Evolutionary conservation across 1,140 invertebrate genomes (phyloP), one percentile per base, ranked within the genome.

Genomic region (Diorhabda carinulata): DNA sequence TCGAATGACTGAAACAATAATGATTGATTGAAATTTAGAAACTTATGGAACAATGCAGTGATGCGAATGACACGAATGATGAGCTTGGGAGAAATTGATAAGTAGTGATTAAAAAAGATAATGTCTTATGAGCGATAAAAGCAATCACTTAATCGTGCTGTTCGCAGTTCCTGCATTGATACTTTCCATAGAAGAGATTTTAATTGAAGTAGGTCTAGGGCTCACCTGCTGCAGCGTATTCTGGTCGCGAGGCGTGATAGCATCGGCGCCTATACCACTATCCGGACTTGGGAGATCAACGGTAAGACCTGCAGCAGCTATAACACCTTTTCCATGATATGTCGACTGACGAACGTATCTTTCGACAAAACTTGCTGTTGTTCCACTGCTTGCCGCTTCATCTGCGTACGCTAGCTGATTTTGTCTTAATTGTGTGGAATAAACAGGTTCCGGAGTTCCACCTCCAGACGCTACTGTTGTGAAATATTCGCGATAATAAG

Each of bases 221-320:
- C 86, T 84, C 85, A 95, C 94, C 91, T 95, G 93, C 83, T 95
- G 93, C 78, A 92, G 90, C 82, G 89, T 90, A 79, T 88, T 92
- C 84, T 91, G 93, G 84, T 92, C 93, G 79, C 92, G 84, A 57
- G 94, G 94, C 44, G 94, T 96, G 77, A 95, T 93, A 72, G 93
- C 91, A 77, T 95, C 93, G 2, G 93, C 91, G 43, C 94, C 94
- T 75, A 96, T 96, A 25, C 94, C 94, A 74, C 91, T 94, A 81
- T 96, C 94, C 2, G 94, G 94, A 68, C 93, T 95, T 1, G 94
- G 94, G 73, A 97, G 86, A 83, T 97, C 94, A 73, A 96, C 93
- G 4, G 92, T 94, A 57, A 95, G 87, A 3, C 91, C 92, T 75
- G 91, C 90, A 43, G 83, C 83, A 42, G 83, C 81, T 65, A 84